Conservation (phyloP, 2,797 vertebrate genomes). For the Myotis planiceps region DNA sequence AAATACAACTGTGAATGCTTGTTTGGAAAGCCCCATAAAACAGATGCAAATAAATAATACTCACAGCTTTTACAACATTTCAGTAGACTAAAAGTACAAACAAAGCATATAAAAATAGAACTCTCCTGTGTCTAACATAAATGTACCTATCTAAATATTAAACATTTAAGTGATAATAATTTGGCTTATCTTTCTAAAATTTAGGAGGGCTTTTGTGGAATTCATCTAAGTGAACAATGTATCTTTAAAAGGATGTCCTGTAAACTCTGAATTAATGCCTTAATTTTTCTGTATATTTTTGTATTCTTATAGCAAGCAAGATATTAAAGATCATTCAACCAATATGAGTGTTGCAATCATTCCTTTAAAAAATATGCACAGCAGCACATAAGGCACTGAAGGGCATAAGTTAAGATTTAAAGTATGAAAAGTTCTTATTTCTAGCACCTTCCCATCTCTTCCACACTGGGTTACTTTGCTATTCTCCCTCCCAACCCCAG, state of each 20-base stretch:
- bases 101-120: constrained; percentile 38
- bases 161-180: not conserved
- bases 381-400: not conserved
- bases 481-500: not conserved
- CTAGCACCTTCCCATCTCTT: not conserved
- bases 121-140: not conserved
- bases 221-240: not conserved
- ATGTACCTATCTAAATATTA: constrained; percentile 5
- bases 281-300: not conserved
- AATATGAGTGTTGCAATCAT: not conserved
- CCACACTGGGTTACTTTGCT: not conserved
- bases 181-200: constrained; percentile 41
- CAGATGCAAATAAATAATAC: not conserved
- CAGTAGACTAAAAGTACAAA: not conserved
- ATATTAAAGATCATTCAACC: constrained; percentile 20
- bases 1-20: not conserved
- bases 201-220: not conserved
- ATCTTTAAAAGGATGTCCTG: constrained; percentile 9
- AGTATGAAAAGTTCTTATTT: not conserved
- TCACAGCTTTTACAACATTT: not conserved
- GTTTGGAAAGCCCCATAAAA: not conserved
- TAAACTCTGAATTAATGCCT: not conserved
- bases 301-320: not conserved
- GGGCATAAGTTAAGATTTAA: not conserved
- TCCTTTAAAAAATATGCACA: constrained; percentile 8